Conservation (phyloP, 2,113 vertebrate genomes). For the Zosterops lateralis region DNA sequence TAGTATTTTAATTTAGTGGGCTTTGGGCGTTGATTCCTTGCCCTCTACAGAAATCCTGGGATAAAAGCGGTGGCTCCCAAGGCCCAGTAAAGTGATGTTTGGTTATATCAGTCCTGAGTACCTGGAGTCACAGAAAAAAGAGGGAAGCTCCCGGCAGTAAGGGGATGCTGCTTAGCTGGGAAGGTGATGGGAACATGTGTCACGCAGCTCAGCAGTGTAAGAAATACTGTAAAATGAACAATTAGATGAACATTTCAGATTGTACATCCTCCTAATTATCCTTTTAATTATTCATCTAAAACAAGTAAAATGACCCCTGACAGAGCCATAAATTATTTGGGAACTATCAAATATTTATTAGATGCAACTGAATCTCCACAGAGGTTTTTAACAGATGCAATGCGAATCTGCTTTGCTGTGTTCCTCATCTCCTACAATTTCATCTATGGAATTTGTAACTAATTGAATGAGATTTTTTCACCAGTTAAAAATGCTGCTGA, state of each 20-base stretch:
- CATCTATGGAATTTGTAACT: constrained; percentile 28
- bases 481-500: background rate
- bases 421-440: constrained; percentile 7
- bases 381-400: constrained; percentile 69
- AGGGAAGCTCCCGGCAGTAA: background rate
- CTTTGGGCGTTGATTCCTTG: background rate
- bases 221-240: constrained; percentile 77
- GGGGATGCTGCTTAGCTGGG: background rate
- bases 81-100: background rate
- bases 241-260: constrained; percentile 81
- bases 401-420: constrained; percentile 24
- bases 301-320: constrained; percentile 88
- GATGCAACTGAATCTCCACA: constrained; percentile 72
- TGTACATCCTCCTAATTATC: constrained; percentile 78
- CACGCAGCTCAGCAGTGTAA: constrained; percentile 16
- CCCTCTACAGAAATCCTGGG: background rate
- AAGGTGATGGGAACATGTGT: constrained; percentile 22
- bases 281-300: constrained; percentile 90
- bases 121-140: background rate
- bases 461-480: background rate
- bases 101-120: background rate
- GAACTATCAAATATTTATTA: constrained; percentile 82
- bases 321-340: constrained; percentile 87
- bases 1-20: background rate
- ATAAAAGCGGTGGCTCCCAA: background rate